These are phyloP conservation scores for Camponotus vicinus DNA, from an alignment of 1,140 invertebrate species.

Conservation along the genomic window DNA sequence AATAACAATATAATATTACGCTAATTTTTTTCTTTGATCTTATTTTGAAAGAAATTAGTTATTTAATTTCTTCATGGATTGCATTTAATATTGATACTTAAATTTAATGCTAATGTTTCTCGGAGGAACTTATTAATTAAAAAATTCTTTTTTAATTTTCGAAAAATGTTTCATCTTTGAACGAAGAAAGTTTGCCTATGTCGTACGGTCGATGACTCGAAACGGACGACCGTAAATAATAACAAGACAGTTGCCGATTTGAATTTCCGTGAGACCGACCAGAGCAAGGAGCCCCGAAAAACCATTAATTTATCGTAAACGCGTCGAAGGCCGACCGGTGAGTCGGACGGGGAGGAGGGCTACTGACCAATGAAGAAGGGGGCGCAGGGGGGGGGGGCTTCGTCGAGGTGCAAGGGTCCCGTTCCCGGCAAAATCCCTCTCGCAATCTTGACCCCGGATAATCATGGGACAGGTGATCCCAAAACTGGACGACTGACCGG, in stretches of 20 bases:
- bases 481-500: conserved; percentile 78
- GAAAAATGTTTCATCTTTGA: conserved; percentile 60
- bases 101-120: background rate
- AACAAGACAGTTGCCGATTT: conserved; percentile 72
- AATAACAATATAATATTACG: too few relatives aligned
- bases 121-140: background rate
- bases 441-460: conserved; percentile 83
- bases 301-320: conserved; percentile 84
- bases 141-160: background rate
- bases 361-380: conserved; percentile 52
- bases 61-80: background rate
- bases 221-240: conserved; percentile 78
- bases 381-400: conserved; percentile 17
- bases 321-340: conserved; percentile 49
- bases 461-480: conserved; percentile 83
- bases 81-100: background rate
- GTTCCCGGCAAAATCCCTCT: conserved; percentile 62
- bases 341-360: conserved; percentile 14
- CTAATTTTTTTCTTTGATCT: background rate
- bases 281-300: conserved; percentile 66
- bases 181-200: background rate
- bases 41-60: background rate
- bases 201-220: conserved; percentile 27
- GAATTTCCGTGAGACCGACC: conserved; percentile 73
- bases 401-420: conserved; percentile 49